phyloP scores from a whole-genome alignment of 2,797 vertebrate species.

The Enteromius thamalakanensis region DNA sequence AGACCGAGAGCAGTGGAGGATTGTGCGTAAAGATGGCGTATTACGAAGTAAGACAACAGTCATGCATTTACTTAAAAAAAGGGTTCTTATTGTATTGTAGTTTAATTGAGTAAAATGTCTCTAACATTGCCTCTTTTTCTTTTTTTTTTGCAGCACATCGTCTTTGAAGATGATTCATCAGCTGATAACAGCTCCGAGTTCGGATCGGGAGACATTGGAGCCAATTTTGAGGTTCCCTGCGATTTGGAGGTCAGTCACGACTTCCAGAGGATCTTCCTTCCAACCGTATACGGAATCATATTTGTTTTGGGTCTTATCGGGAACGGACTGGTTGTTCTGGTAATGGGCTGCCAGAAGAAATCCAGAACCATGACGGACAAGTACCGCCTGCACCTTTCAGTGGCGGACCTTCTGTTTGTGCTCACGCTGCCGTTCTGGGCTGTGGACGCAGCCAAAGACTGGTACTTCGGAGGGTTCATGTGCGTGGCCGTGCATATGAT shows the following conservation, averaged over 20 bases:
- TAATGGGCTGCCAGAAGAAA: conserved; percentile 96
- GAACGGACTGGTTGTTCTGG: conserved; percentile 93
- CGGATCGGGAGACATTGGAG: conserved; percentile 81
- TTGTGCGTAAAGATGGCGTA: conserved; percentile 73
- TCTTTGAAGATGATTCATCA: conserved; percentile 63
- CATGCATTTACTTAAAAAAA: background rate
- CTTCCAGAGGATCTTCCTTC: conserved; percentile 88
- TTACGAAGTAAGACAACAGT: conserved; percentile 71
- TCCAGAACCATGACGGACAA: conserved; percentile 94
- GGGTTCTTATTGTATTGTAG: background rate
- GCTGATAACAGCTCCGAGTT: conserved; percentile 82
- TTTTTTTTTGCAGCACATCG: conserved; percentile 66
- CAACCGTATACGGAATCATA: conserved; percentile 91
- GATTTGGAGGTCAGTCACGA: conserved; percentile 79
- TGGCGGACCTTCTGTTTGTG: conserved; percentile 96
- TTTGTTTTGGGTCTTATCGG: conserved; percentile 92
- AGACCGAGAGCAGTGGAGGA: background rate
- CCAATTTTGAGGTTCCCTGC: conserved; percentile 81
- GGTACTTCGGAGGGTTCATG: conserved; percentile 87
- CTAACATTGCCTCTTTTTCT: background rate
- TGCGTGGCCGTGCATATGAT: conserved; percentile 93
- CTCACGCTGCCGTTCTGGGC: conserved; percentile 97
- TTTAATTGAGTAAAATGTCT: conserved; percentile 1
- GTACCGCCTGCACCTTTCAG: conserved; percentile 93
- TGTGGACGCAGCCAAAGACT: conserved; percentile 86